Evolutionary conservation across 2,888 invertebrate genomes (phyloP), one percentile per base, ranked within the genome.

Genomic region (Dugesia japonica): DNA sequence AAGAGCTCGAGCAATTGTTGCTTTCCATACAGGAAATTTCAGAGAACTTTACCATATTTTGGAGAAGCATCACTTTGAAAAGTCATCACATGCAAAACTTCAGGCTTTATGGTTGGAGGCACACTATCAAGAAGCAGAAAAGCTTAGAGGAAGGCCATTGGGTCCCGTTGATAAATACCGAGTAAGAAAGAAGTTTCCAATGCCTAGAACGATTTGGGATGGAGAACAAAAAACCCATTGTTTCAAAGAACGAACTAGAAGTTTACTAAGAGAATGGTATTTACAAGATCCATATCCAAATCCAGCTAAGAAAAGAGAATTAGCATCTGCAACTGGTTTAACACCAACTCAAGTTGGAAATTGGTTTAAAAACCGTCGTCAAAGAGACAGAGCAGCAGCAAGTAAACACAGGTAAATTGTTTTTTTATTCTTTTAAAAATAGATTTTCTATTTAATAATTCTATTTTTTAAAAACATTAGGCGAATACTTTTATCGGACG

Each of bases 271-370:
- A 79, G 97, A 98, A 87, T 97, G 95, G 94, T 98, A 98, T 86
- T 89, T 95, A 77, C 92, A 94, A 86, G 95, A 92, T 86, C 92
- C 92, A n/a, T 93, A 92, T 86, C 93, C 92, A 77, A 92, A 92
- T 86, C 93, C 93, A 42, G 90, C 91, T 79, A 93, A 93, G 87
- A 93, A 93, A 85, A 86, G 92, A 80, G 92, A 93, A 85, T 86
- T 94, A 82, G 92, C 93, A 28, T 89, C 90, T 81, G 91, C 91
- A 77, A 94, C 93, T 74, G 92, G 92, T 31, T 88, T 93, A 79
- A 92, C 92, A 76, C 91, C 92, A 56, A 94, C 92, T 74, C 92
- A 92, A 86, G 92, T 92, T 79, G 91, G 92, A 76, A 92, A 92
- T 86, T 92, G 92, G 92, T 92, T 92, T 87, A 92, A 92, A 84